Base-by-base conservation (phyloP, 2,888 invertebrate genomes). In the Drosophila nr. medialis region DNA sequence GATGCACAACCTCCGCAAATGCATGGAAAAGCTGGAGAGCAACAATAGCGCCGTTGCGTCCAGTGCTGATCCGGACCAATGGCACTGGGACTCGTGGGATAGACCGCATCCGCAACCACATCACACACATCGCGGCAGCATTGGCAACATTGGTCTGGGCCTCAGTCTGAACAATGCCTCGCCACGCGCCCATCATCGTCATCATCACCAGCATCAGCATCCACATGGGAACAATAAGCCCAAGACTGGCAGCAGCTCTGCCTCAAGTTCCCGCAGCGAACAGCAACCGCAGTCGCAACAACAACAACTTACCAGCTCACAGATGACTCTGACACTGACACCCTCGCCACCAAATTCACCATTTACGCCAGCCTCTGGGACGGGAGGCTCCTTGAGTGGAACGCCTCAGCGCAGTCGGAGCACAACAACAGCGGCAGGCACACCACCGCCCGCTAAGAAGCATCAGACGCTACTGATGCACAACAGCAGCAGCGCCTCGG, bases 61-160 rank as follows among this genome's bases (percentile, higher is more conserved):
- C 34, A 76, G 53, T 32, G 67, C 55, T 13, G 90, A 89, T 48
- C 80, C 92, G 18, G 92, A 92, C 5, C 91, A 93, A 72, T 94
- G 99, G 83, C 98, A 97, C 93, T 99, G 98, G 98, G 98, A 98
- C 93, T 98, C 98, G 10, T 98, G 98, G 98, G 98, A 98, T 93
- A 94, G 96, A 40, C 94, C 83, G 94, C 94, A 77, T 94, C 49
- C 59, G 11, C 94, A 75, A 94, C 36, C 78, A 7, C 75, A 77
- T 65, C 90, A 91, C 63, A 81, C 87, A 63, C 92, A 92, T 75
- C 91, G 92, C 27, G 92, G 92, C 10, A 92, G 91, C 73, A 80
- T 92, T 49, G 92, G 92, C 30, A 94, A 91, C 63, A 91, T 91
- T 67, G 92, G 91, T 21, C 42, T 73, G 15, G 75, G 81, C 3